Base-by-base conservation (phyloP, 1,140 invertebrate genomes). In the Drosophila guanche region DNA sequence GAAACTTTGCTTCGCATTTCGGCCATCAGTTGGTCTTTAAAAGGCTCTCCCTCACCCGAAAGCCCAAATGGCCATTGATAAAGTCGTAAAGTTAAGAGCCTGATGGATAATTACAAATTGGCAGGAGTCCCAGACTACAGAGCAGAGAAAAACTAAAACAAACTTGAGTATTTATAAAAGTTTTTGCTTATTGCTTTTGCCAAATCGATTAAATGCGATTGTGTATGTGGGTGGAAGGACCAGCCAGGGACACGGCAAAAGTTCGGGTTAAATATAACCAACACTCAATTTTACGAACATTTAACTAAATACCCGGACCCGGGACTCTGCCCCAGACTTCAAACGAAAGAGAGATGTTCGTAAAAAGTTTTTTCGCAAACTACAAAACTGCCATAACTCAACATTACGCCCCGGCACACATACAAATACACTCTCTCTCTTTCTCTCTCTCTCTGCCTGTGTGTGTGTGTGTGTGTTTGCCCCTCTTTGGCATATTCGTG, bases 331-430 rank as follows among this genome's bases (percentile, higher is more conserved):
- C 1, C 16, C 16, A 61, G 45, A 45, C 37, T 40, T 23, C 33
- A 58, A 41, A 58, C 23, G 27, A 46, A 37, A 41, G 23, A 65
- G 66, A 72, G 61, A 69, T 23, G 78, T 81, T 73, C 77, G 62
- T 81, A 78, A 88, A 85, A 79, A 86, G 75, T 85, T 79, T 65
- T 47, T 62, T 60, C 74, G 47, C 71, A 88, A 86, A 86, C 81
- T 86, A 88, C 81, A 86, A 88, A 88, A 89, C 84, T 88, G 78
- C 84, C 78, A 88, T 88, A 89, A 89, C 84, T 88, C 84, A 88
- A 89, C 83, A 88, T 88, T 88, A 88, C 81, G 69, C 83, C 73
- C 68, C 48, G 41, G 42, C 57, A 53, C 45, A 47, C 33, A 56
- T 25, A 79, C 56, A 68, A 47, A 61, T 43, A 69, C 41, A 47